Conservation (phyloP, 1,140 invertebrate species). For the Lepidostoma basale region DNA sequence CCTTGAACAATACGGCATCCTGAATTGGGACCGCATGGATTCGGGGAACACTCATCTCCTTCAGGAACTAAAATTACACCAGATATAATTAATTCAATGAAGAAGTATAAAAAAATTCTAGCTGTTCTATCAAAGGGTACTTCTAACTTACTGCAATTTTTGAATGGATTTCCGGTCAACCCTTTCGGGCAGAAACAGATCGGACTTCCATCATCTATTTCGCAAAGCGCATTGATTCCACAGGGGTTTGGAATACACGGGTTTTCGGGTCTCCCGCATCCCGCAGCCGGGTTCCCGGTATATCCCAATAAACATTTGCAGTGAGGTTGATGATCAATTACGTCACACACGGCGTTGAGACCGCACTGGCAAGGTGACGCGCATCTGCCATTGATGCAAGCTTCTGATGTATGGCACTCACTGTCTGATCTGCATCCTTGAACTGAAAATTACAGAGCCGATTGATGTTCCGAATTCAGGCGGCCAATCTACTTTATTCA, state of each 20-base stretch:
- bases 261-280: constrained; percentile 68
- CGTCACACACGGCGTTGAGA: constrained; percentile 76
- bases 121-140: neutral
- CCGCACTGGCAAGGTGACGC: constrained; percentile 79
- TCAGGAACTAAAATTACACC: constrained; percentile 75
- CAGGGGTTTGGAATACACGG: constrained; percentile 85
- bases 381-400: constrained; percentile 77
- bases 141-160: constrained; percentile 82
- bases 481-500: too few species aligned
- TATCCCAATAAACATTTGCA: constrained; percentile 81
- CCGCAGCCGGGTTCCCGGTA: constrained; percentile 69
- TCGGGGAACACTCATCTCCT: constrained; percentile 82
- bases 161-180: constrained; percentile 88
- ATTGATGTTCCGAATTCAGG: neutral
- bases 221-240: constrained; percentile 81
- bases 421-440: constrained; percentile 71
- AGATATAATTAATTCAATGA: neutral
- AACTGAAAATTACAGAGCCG: constrained; percentile 52
- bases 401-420: constrained; percentile 72
- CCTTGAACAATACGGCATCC: constrained; percentile 76
- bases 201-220: constrained; percentile 83
- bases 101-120: constrained; percentile 17
- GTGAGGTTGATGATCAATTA: constrained; percentile 71
- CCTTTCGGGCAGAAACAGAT: constrained; percentile 90
- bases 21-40: constrained; percentile 83